These are phyloP conservation scores for Chrysomallon squamiferum DNA, from an alignment of 1,140 invertebrate genomes.

Conservation along the genomic window DNA sequence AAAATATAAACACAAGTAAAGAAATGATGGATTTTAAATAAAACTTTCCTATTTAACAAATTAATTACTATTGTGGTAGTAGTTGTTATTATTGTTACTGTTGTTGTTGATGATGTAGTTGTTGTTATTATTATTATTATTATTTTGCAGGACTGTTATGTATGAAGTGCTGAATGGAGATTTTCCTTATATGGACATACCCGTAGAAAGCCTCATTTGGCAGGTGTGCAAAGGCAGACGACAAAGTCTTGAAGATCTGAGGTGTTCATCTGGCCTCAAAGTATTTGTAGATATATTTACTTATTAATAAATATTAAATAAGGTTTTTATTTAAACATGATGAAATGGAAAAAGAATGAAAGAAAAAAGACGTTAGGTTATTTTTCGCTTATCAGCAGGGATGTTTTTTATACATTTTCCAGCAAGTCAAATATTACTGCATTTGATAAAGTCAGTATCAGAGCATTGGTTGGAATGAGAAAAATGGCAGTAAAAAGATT, in stretches of 20 bases:
- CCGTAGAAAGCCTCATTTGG: constrained; percentile 58
- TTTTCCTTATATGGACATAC: constrained; percentile 52
- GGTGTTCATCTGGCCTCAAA: constrained; percentile 53
- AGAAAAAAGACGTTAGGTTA: background rate
- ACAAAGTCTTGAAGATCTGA: constrained; percentile 43
- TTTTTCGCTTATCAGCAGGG: background rate
- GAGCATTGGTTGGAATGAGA: no score
- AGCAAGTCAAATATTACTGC: no score
- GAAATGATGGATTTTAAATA: no score
- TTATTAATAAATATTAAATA: background rate
- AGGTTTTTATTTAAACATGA: background rate
- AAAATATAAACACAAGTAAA: no score
- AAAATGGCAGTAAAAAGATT: no score
- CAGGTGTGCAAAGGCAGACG: constrained; percentile 51
- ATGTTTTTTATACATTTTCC: background rate
- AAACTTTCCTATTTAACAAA: no score
- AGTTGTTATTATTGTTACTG: no score
- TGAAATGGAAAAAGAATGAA: no score
- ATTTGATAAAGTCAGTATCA: no score
- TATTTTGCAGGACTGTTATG: constrained; percentile 56
- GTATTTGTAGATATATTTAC: no score
- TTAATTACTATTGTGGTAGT: no score
- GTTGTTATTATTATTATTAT: background rate
- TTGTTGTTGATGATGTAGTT: no score
- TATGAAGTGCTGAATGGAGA: constrained; percentile 59